A percentile compares a stretch with the other conserved stretches of the same genome.
Evolutionary conservation across 2,888 invertebrate species (phyloP).

Genomic region (Macaria liturata): DNA sequence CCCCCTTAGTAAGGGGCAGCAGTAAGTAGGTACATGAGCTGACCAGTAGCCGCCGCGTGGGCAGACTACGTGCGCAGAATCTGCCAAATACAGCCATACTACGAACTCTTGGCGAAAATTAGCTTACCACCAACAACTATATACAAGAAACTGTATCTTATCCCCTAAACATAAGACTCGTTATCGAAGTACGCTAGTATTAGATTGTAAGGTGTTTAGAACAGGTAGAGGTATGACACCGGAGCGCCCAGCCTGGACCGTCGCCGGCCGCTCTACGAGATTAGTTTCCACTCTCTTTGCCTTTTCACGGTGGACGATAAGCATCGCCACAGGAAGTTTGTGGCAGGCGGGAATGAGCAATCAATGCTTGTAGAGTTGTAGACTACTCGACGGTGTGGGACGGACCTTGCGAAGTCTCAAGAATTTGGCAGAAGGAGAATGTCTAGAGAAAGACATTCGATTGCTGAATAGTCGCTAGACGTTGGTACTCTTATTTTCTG

Average conservation of each 20-base stretch:
- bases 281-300: constrained; percentile 52
- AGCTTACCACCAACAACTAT: too few relatives aligned
- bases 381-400: too few relatives aligned
- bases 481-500: too few relatives aligned
- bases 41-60: constrained; percentile 12
- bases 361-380: constrained; percentile 19
- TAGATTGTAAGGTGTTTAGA: too few relatives aligned
- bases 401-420: too few relatives aligned
- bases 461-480: too few relatives aligned
- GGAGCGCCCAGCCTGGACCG: constrained; percentile 41
- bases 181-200: too few relatives aligned
- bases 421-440: too few relatives aligned
- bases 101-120: too few relatives aligned
- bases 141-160: too few relatives aligned
- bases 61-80: constrained; percentile 44
- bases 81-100: background rate
- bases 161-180: too few relatives aligned
- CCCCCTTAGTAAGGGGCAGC: background rate
- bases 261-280: constrained; percentile 45
- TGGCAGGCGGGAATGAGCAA: constrained; percentile 42
- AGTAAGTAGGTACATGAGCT: background rate
- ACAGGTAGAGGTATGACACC: constrained; percentile 24
- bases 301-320: constrained; percentile 51
- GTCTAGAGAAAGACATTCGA: too few relatives aligned
- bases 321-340: constrained; percentile 44